A percentile compares a stretch with the other conserved stretches of the same genome.
phyloP scores from a whole-genome alignment of 2,888 invertebrate genomes.

The Drosophila merina region DNA sequence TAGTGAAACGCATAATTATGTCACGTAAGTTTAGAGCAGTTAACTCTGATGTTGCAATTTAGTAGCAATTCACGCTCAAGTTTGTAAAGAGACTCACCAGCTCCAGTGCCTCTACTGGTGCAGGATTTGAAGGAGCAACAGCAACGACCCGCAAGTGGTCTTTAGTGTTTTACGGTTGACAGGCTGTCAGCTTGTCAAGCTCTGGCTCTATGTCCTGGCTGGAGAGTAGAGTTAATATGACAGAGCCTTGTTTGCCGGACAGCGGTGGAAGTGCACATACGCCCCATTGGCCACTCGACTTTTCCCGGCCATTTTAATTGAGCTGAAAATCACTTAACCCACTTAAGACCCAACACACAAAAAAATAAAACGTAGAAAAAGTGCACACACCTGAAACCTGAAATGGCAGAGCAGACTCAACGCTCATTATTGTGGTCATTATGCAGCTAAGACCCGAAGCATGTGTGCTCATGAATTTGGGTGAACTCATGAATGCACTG shows the following conservation, averaged over 20 bases:
- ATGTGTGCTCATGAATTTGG: conserved; percentile 13
- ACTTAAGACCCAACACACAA: conserved; percentile 32
- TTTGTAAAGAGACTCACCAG: conserved; percentile 45
- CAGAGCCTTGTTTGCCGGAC: conserved; percentile 61
- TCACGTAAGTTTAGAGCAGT: conserved; percentile 80
- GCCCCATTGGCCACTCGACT: conserved; percentile 55
- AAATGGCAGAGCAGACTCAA: conserved; percentile 17
- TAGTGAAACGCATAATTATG: conserved; percentile 80
- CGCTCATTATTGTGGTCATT: conserved; percentile 49
- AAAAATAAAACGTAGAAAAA: neutral
- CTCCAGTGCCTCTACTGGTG: neutral
- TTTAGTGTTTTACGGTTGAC: conserved; percentile 56
- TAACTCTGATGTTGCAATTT: conserved; percentile 78
- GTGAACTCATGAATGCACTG: conserved; percentile 13
- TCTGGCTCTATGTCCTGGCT: conserved; percentile 32
- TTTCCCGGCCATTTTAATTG: conserved; percentile 72
- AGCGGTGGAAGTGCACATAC: conserved; percentile 58
- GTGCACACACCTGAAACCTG: neutral
- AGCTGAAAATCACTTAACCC: conserved; percentile 78
- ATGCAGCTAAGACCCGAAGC: conserved; percentile 13
- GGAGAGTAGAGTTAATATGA: conserved; percentile 65
- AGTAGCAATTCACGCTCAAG: conserved; percentile 73
- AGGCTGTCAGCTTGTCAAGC: conserved; percentile 48
- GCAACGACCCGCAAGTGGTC: conserved; percentile 52
- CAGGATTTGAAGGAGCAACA: conserved; percentile 27